A percentile compares a stretch with the other conserved stretches of the same genome.
Conservation (phyloP, 2,797 vertebrate species). For the Protosalanx chinensis region DNA sequence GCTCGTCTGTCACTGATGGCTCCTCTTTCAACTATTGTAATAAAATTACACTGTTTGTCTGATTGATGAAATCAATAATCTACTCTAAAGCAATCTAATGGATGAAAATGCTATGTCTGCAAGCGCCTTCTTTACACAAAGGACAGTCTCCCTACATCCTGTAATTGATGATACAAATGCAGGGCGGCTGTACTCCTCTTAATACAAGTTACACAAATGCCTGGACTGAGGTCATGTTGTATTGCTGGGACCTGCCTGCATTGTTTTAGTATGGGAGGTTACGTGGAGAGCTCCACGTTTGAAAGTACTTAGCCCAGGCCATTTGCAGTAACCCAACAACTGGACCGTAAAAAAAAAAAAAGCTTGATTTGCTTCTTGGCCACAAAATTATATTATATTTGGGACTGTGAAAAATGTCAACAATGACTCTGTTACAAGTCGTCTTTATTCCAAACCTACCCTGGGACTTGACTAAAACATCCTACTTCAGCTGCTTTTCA, state of each 20-base stretch:
- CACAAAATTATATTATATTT: background rate
- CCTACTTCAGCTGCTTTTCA: too few species aligned
- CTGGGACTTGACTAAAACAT: too few species aligned
- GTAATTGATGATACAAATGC: conserved; percentile 65
- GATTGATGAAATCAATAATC: conserved; percentile 62
- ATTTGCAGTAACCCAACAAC: too few species aligned
- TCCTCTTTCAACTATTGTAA: conserved; percentile 57
- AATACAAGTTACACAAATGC: conserved; percentile 55
- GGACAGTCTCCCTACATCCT: conserved; percentile 56
- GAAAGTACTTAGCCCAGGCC: conserved; percentile 28
- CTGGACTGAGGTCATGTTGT: conserved; percentile 37
- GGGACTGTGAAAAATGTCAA: too few species aligned
- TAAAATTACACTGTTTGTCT: conserved; percentile 63
- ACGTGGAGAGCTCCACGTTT: too few species aligned
- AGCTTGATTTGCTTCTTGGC: background rate
- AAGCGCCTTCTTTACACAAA: conserved; percentile 72
- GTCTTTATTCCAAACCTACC: too few species aligned
- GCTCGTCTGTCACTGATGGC: conserved; percentile 40
- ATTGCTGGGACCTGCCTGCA: conserved; percentile 25
- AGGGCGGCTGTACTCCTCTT: conserved; percentile 67
- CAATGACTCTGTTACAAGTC: too few species aligned
- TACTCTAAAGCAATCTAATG: too few species aligned
- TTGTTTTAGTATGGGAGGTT: background rate
- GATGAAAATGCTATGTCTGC: conserved; percentile 60
- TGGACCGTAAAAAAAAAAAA: background rate